Percentiles rank a stretch among this genome's conserved stretches.
These are phyloP conservation scores for Saccopteryx bilineata DNA, from an alignment of 2,113 vertebrate species.

Conservation along the genomic window DNA sequence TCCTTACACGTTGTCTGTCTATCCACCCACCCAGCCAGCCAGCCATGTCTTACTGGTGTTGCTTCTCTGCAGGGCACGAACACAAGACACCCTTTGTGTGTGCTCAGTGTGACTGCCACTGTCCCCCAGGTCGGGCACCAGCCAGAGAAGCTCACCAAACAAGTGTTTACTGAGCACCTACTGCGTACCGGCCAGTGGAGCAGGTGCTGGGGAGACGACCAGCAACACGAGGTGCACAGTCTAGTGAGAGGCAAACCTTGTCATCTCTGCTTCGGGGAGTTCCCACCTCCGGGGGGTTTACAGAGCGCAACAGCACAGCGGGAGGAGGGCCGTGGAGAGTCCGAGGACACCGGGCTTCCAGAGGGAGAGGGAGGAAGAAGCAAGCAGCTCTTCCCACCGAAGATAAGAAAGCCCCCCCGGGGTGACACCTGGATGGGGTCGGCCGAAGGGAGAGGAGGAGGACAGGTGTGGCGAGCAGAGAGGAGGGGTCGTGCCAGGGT, in stretches of 20 bases:
- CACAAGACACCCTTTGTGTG: neutral
- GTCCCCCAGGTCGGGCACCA: neutral
- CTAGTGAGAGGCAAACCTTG: neutral
- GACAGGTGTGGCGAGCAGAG: neutral
- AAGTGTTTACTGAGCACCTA: neutral
- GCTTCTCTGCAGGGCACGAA: neutral
- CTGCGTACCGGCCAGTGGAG: rapidly evolving
- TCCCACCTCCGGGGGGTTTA: neutral
- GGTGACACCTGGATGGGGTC: neutral
- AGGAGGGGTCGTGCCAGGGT: neutral
- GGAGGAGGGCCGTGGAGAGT: neutral
- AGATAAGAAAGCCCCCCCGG: neutral
- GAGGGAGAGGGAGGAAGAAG: neutral
- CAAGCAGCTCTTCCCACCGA: neutral
- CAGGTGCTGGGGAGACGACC: neutral
- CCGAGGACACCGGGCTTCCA: neutral
- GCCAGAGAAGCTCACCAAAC: neutral
- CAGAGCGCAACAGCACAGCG: neutral
- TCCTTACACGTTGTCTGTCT: too few species aligned
- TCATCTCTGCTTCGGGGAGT: neutral
- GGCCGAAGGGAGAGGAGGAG: too few species aligned
- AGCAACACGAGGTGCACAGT: neutral
- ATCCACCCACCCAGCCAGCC: too few species aligned
- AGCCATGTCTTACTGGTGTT: neutral
- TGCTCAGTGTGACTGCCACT: neutral